These are phyloP conservation scores for Ceratina japonica DNA, from an alignment of 1,140 invertebrate genomes.

Conservation along the genomic window DNA sequence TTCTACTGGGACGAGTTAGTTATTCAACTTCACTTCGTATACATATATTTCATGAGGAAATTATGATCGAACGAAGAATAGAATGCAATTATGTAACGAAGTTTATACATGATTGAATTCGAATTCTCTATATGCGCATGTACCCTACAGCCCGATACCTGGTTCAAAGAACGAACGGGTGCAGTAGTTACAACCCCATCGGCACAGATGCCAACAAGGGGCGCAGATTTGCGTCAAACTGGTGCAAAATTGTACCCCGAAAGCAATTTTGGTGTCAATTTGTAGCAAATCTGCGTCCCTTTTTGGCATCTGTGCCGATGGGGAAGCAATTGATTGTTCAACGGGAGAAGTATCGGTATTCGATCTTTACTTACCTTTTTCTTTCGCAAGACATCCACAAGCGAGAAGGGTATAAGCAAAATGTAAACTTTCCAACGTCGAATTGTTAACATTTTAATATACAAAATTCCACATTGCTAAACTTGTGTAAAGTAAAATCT, in stretches of 20 bases:
- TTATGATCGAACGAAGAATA: neutral
- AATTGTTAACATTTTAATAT: conserved; percentile 1
- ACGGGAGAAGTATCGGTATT: neutral
- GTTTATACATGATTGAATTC: neutral
- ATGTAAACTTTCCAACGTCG: neutral
- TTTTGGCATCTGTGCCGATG: no score
- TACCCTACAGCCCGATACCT: no score
- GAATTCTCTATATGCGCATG: neutral
- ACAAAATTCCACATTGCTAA: conserved; percentile 2
- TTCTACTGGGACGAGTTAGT: neutral
- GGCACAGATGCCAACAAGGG: no score
- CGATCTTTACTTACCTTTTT: neutral
- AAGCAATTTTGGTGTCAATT: no score
- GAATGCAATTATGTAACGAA: neutral
- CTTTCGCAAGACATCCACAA: neutral
- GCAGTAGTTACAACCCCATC: no score
- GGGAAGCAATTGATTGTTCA: neutral
- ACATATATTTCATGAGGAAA: neutral
- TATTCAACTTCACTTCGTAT: neutral
- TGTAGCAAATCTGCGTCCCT: no score
- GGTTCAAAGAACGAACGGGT: neutral
- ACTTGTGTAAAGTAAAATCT: conserved; percentile 3
- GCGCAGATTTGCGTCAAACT: no score
- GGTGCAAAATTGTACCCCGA: no score
- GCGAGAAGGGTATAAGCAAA: neutral